phyloP scores from a whole-genome alignment of 2,113 vertebrate genomes.

The Malurus melanocephalus region DNA sequence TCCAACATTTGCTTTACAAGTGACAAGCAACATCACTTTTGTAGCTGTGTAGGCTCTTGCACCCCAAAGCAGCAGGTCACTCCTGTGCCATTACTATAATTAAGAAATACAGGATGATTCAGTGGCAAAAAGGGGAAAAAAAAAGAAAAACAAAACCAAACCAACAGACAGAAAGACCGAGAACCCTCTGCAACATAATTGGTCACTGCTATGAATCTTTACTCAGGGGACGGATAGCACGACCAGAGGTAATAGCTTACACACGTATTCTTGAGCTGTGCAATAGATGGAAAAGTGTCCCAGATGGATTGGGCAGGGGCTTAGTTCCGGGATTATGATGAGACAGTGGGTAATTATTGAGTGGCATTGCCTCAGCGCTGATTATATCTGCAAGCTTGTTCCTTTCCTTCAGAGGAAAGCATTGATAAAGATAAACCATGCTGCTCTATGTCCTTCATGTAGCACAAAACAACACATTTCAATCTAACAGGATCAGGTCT shows the following conservation, averaged over 20 bases:
- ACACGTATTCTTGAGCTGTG: conserved; percentile 75
- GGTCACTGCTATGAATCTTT: conserved; percentile 72
- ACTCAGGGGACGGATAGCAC: conserved; percentile 71
- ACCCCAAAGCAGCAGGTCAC: not conserved
- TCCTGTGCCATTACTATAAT: conserved; percentile 38
- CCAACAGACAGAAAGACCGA: not conserved
- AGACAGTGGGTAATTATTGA: conserved; percentile 89
- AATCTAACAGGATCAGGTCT: conserved; percentile 83
- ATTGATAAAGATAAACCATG: conserved; percentile 81
- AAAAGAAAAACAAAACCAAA: too few species aligned
- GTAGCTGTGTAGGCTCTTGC: conserved; percentile 21
- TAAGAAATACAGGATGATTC: conserved; percentile 36
- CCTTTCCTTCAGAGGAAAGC: conserved; percentile 80
- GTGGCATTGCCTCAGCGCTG: conserved; percentile 85
- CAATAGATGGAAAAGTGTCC: conserved; percentile 83
- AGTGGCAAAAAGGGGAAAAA: conserved; percentile 5
- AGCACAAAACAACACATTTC: conserved; percentile 78
- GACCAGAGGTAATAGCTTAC: conserved; percentile 78
- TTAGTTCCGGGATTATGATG: conserved; percentile 97
- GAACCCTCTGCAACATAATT: conserved; percentile 68
- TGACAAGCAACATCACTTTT: not conserved
- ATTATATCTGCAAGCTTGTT: conserved; percentile 85
- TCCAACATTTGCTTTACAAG: not conserved
- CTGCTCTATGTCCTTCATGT: conserved; percentile 75
- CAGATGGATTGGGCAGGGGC: conserved; percentile 94